Conservation (phyloP, 2,888 invertebrate species). For the Dyspetes luteomarginatus region DNA sequence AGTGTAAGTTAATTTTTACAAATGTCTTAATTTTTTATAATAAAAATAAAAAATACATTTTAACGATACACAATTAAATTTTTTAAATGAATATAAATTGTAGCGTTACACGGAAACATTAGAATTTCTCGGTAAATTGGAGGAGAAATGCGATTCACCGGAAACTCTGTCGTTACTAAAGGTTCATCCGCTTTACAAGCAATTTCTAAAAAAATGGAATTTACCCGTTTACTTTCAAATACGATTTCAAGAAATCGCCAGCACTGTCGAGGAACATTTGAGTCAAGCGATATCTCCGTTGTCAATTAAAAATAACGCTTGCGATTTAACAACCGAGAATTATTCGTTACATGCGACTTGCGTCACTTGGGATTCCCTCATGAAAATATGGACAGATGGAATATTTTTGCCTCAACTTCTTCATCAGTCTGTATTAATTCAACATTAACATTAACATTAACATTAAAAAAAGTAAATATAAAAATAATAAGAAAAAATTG, state of each 20-base stretch:
- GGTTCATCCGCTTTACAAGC: conserved; percentile 89
- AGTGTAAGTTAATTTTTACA: conserved; percentile 81
- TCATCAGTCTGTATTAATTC: conserved; percentile 83
- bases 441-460: too few species aligned
- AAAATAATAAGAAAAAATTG: not conserved
- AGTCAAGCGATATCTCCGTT: conserved; percentile 74
- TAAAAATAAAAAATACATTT: conserved; percentile 8
- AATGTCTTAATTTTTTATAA: conserved; percentile 11
- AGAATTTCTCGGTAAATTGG: conserved; percentile 89
- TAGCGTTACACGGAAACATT: conserved; percentile 91
- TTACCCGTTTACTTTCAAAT: conserved; percentile 98
- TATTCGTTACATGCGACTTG: conserved; percentile 83
- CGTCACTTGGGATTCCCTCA: conserved; percentile 85
- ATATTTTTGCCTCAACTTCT: conserved; percentile 91
- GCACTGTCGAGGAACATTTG: conserved; percentile 82
- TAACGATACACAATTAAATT: not conserved
- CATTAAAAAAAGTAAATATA: not conserved
- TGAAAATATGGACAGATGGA: conserved; percentile 90
- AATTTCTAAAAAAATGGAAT: conserved; percentile 95
- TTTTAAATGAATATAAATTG: conserved; percentile 40
- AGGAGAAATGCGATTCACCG: conserved; percentile 86
- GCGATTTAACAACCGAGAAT: conserved; percentile 67
- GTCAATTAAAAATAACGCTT: conserved; percentile 73
- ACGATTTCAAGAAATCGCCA: conserved; percentile 96
- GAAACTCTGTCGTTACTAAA: conserved; percentile 87